phyloP scores from a whole-genome alignment of 2,113 vertebrate genomes.

The Rhinoderma darwinii region DNA sequence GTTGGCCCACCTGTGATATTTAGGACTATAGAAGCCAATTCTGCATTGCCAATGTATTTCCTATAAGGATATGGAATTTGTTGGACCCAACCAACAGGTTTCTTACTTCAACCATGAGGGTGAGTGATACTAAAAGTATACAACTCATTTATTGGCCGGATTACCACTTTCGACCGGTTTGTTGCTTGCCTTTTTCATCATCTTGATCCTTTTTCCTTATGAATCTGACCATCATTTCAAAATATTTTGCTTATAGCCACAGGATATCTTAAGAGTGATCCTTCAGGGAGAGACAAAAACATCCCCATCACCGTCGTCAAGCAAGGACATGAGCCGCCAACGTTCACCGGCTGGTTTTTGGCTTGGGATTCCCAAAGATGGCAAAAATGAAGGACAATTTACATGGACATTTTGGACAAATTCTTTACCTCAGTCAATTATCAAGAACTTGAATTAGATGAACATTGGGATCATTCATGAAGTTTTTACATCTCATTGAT shows the following conservation, averaged over 20 bases:
- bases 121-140: neutral
- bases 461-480: neutral
- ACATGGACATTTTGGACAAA: neutral
- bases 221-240: neutral
- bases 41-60: neutral
- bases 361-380: constrained; percentile 84
- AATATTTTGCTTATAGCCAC: constrained; percentile 77
- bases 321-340: constrained; percentile 86
- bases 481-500: too few species aligned
- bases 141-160: too few species aligned
- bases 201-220: neutral
- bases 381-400: constrained; percentile 64
- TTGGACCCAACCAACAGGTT: neutral
- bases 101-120: neutral
- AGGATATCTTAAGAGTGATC: constrained; percentile 87
- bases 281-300: constrained; percentile 83
- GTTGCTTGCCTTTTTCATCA: neutral
- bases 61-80: neutral
- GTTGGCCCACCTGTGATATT: neutral
- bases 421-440: neutral
- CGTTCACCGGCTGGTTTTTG: constrained; percentile 94
- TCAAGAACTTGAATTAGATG: neutral
- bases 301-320: constrained; percentile 84
- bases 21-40: neutral
- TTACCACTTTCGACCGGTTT: neutral